A percentile compares a stretch with the other conserved stretches of the same genome.
Evolutionary conservation across 2,113 vertebrate species (phyloP).

Genomic region (Lycaon pictus): DNA sequence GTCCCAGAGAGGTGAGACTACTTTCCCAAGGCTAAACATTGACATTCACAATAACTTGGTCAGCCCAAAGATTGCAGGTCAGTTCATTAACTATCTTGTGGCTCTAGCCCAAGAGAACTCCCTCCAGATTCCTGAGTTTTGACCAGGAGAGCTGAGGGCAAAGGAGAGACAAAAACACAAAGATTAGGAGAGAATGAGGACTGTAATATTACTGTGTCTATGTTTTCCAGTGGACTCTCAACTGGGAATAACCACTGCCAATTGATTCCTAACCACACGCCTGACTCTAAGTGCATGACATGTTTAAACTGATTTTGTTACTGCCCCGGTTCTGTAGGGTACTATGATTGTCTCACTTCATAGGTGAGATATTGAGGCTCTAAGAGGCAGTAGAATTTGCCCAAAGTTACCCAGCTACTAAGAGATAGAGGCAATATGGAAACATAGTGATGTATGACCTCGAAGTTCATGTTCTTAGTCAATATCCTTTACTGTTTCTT

Average conservation of each 20-base stretch:
- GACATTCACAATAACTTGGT: background rate
- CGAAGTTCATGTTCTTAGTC: background rate
- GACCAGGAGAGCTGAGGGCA: background rate
- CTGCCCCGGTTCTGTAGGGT: background rate
- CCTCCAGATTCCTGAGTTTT: conserved; percentile 27
- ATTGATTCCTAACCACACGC: background rate
- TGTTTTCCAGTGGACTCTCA: background rate
- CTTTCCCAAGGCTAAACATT: background rate
- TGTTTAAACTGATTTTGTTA: background rate
- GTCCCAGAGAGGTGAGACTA: background rate
- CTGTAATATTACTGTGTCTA: background rate
- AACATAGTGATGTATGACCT: background rate
- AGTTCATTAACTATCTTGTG: background rate
- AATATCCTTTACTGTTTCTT: background rate
- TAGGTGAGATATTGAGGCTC: conserved; percentile 23
- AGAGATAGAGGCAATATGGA: background rate
- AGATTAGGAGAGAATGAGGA: background rate
- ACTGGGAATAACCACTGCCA: background rate
- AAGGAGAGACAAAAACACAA: background rate
- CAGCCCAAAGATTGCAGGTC: background rate
- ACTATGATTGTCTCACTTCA: background rate
- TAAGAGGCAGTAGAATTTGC: background rate
- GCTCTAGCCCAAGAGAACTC: background rate
- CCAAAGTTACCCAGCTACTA: background rate
- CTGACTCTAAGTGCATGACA: background rate